Base-by-base conservation (phyloP, 2,888 invertebrate species). In the Cybosia mesomella region DNA sequence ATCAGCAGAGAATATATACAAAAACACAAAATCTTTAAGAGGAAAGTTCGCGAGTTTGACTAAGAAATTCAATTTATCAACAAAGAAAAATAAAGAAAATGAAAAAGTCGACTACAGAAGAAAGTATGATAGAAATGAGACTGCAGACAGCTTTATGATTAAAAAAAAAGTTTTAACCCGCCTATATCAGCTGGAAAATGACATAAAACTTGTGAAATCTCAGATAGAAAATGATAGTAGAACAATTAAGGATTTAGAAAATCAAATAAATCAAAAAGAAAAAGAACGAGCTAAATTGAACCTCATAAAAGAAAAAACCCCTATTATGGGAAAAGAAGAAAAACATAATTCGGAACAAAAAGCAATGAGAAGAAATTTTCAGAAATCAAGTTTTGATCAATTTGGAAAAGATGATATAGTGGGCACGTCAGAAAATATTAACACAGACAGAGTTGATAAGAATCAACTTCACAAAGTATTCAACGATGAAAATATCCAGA, bases 211-310 rank as follows among this genome's bases (percentile, higher is more conserved):
- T 10, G 54, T 63, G 10, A 63, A 63, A 54, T 13, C 11, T 36
- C 63, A 63, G 54, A 63, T 63, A 34, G 34, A 63, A 22, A 63
- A 63, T 54, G 63, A 63, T 54, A 54, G 34, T 54, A 34, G 11
- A 34, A 63, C 54, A 36, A 63, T 63, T 18, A 32, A 36, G 34
- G 54, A 63, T 32, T 21, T 63, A 15, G 13, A 54, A 63, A 34
- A 63, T 10, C 34, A 63, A 63, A 34, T 63, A 34, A 15, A 22
- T 54, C 22, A 36, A 54, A 63, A 63, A 54, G 63, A 63, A 36
- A 34, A 63, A 15, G 22, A 63, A 54, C 34, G 18, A 34, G 18
- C 21, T 22, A 11, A 53, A 15, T 10, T 62, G 1, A 28, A 43
- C 5, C 32, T 28, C 10, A 62, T n/a, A 3, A 62, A 32, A 3